Conservation (phyloP, 2,888 invertebrate species). For the Halictus ligatus region DNA sequence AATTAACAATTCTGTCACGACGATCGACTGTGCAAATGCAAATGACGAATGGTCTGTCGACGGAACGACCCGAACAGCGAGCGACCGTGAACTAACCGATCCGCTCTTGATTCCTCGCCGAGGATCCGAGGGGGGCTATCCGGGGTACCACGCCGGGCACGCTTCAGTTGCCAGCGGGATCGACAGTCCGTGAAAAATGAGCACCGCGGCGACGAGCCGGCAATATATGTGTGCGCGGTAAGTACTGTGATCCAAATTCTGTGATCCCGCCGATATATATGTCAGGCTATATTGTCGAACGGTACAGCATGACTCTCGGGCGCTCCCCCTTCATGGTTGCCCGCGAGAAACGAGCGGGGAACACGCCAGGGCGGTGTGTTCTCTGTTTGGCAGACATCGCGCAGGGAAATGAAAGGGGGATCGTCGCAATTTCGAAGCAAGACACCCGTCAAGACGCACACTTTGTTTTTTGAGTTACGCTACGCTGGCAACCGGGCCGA, state of each 20-base stretch:
- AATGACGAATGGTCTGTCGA: conserved; percentile 27
- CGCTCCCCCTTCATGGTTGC: neutral
- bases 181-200: conserved; percentile 83
- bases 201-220: conserved; percentile 67
- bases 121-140: conserved; percentile 71
- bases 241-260: conserved; percentile 77
- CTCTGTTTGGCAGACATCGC: neutral
- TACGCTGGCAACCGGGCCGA: conserved; percentile 67
- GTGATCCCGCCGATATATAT: conserved; percentile 58
- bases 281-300: conserved; percentile 60
- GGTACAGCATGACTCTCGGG: conserved; percentile 46
- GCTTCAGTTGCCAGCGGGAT: conserved; percentile 83
- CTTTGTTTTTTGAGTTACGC: conserved; percentile 66
- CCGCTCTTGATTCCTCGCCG: conserved; percentile 77
- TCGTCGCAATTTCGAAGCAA: conserved; percentile 1
- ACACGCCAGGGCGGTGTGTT: neutral
- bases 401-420: neutral
- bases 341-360: neutral
- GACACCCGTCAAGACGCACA: neutral
- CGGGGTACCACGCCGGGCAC: conserved; percentile 72
- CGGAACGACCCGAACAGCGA: conserved; percentile 77
- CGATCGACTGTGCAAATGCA: neutral
- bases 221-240: conserved; percentile 79
- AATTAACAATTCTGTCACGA: neutral
- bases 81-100: conserved; percentile 81